Percentiles rank a stretch among this genome's conserved stretches.
Conservation (phyloP, 2,888 invertebrate genomes). For the Pheosia gnoma region DNA sequence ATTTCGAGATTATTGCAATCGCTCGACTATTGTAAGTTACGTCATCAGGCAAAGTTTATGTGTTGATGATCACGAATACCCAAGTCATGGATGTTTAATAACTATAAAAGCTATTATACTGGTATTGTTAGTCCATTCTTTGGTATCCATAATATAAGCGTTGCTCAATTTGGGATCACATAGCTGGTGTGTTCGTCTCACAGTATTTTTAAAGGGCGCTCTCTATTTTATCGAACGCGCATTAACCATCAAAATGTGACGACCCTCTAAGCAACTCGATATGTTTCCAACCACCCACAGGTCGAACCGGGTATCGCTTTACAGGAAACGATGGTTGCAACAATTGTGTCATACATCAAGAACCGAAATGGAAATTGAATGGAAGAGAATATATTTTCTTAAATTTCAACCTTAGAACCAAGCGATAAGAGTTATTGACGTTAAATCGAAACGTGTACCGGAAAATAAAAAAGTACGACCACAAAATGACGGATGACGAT, state of each 20-base stretch:
- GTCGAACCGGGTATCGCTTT: slow-evolving; percentile 64
- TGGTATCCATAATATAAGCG: too few species aligned
- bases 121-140: too few species aligned
- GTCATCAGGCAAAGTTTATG: too few species aligned
- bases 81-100: too few species aligned
- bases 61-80: too few species aligned
- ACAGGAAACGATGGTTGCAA: slow-evolving; percentile 76
- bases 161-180: neutral
- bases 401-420: slow-evolving; percentile 38
- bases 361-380: slow-evolving; percentile 48
- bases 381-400: slow-evolving; percentile 14
- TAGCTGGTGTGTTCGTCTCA: neutral
- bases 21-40: too few species aligned
- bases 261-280: slow-evolving; percentile 61
- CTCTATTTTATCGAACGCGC: slow-evolving; percentile 10
- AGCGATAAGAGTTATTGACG: slow-evolving; percentile 13
- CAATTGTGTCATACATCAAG: slow-evolving; percentile 63
- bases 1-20: too few species aligned
- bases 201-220: slow-evolving; percentile 16
- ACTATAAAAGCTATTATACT: too few species aligned
- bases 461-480: slow-evolving; percentile 48
- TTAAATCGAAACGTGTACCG: slow-evolving; percentile 22
- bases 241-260: slow-evolving; percentile 36
- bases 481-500: slow-evolving; percentile 55
- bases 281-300: slow-evolving; percentile 64